phyloP scores from a whole-genome alignment of 1,140 invertebrate species.

The Plectus sambesii region DNA sequence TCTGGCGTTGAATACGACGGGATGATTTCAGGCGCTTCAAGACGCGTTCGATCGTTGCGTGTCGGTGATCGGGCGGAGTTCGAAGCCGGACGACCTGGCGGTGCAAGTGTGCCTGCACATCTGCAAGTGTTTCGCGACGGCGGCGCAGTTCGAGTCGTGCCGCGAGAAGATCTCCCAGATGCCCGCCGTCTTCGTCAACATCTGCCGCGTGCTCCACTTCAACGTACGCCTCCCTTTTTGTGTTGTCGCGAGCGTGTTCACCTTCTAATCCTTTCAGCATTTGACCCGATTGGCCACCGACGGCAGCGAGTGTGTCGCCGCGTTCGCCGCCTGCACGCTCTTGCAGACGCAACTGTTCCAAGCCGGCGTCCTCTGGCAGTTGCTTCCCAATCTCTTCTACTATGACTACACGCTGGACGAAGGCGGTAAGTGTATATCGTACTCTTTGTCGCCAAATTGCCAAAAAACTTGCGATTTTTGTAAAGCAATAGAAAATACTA shows the following conservation, averaged over 20 bases:
- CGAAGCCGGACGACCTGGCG: conserved; percentile 63
- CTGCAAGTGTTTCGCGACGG: conserved; percentile 78
- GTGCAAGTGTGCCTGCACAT: conserved; percentile 87
- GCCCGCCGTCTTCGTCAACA: conserved; percentile 69
- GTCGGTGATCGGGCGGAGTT: conserved; percentile 31
- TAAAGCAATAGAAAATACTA: too few relatives aligned
- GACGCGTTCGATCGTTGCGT: conserved; percentile 39
- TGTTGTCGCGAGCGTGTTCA: neutral
- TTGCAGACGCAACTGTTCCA: conserved; percentile 81
- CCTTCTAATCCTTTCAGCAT: conserved; percentile 53
- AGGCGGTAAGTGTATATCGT: conserved; percentile 55
- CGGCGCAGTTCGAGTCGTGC: conserved; percentile 81
- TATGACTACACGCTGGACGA: conserved; percentile 97
- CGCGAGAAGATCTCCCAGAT: conserved; percentile 69
- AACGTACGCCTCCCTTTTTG: conserved; percentile 55
- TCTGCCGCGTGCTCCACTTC: conserved; percentile 77
- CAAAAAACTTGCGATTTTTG: neutral
- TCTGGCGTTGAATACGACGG: neutral
- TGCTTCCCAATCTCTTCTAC: conserved; percentile 76
- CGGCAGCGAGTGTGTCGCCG: conserved; percentile 71
- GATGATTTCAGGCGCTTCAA: conserved; percentile 28
- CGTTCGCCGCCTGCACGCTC: conserved; percentile 65
- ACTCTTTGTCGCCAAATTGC: neutral
- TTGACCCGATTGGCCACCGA: conserved; percentile 64
- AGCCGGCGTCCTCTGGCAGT: conserved; percentile 79